Conservation (phyloP, 1,140 invertebrate species). For the Physella acuta region DNA sequence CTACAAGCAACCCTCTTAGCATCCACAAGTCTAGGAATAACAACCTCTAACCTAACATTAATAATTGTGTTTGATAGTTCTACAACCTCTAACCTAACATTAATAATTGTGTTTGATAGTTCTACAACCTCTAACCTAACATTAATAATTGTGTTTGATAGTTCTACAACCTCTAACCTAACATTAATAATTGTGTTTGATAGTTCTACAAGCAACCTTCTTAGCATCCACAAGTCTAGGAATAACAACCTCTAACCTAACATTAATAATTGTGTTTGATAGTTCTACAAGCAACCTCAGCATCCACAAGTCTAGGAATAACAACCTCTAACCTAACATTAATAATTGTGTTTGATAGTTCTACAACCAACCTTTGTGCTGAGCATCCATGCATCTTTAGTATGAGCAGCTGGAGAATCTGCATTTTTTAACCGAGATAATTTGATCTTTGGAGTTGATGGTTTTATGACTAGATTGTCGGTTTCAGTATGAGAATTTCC, state of each 20-base stretch:
- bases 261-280: not conserved
- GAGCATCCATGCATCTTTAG: slow-evolving; percentile 17
- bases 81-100: too few species aligned
- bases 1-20: slow-evolving; percentile 2
- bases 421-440: not conserved
- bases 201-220: not conserved
- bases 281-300: not conserved
- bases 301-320: too few species aligned
- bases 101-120: too few species aligned
- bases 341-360: not conserved
- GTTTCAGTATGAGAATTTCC: not conserved
- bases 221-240: slow-evolving; percentile 15
- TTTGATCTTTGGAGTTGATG: not conserved
- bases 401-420: not conserved
- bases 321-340: too few species aligned
- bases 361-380: not conserved
- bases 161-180: not conserved
- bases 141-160: too few species aligned
- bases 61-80: too few species aligned
- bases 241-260: not conserved
- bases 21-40: slow-evolving; percentile 13
- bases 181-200: too few species aligned
- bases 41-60: too few species aligned
- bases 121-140: too few species aligned
- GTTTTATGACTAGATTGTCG: not conserved